phyloP scores from a whole-genome alignment of 2,888 invertebrate genomes.

The Linnaemya vulpina region DNA sequence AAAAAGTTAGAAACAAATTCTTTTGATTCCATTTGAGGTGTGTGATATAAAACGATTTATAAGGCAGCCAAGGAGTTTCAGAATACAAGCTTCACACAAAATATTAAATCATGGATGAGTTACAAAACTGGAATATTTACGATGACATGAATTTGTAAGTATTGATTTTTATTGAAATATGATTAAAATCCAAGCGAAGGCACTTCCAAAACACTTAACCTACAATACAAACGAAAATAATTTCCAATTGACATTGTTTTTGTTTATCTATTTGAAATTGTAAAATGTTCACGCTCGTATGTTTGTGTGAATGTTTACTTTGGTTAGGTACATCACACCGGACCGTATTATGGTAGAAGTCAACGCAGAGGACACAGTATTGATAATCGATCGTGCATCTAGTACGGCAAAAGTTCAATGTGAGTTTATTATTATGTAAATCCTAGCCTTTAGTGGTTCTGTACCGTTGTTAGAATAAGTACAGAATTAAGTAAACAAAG shows the following conservation, averaged over 20 bases:
- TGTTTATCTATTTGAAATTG: conserved; percentile 16
- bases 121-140: conserved; percentile 83
- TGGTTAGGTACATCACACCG: conserved; percentile 91
- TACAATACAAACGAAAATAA: conserved; percentile 39
- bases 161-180: conserved; percentile 33
- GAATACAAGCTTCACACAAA: not conserved
- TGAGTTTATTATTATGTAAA: conserved; percentile 79
- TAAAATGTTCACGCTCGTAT: not conserved
- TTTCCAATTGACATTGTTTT: conserved; percentile 39
- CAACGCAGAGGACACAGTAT: conserved; percentile 88
- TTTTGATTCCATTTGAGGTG: too few species aligned
- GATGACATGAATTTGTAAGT: conserved; percentile 91
- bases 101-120: conserved; percentile 64
- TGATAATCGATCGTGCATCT: conserved; percentile 93
- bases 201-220: conserved; percentile 57
- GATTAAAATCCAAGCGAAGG: not conserved
- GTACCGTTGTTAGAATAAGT: too few species aligned
- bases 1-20: too few species aligned
- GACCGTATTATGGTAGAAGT: conserved; percentile 96
- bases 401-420: conserved; percentile 89
- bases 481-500: too few species aligned
- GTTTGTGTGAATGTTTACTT: conserved; percentile 36
- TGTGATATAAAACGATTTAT: not conserved
- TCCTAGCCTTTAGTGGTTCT: not conserved
- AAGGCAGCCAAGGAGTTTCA: not conserved